These are phyloP conservation scores for Pempheris klunzingeri DNA, from an alignment of 2,797 vertebrate genomes.

Conservation along the genomic window DNA sequence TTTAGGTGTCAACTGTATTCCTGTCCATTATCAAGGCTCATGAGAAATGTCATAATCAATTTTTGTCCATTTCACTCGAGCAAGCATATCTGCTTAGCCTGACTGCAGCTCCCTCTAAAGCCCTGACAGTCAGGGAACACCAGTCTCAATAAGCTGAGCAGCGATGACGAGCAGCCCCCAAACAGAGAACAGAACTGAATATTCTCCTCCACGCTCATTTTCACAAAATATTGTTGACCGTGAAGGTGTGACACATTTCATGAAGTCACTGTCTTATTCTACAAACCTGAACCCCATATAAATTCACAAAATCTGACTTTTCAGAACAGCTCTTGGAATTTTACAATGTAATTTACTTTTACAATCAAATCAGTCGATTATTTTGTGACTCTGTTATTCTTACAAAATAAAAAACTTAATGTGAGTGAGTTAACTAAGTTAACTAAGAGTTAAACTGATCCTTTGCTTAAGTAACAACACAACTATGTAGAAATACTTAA, in stretches of 20 bases:
- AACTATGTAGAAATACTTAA: too few species aligned
- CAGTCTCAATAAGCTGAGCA: neutral
- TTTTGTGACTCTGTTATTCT: neutral
- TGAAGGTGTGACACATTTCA: neutral
- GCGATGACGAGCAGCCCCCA: neutral
- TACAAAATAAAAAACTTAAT: neutral
- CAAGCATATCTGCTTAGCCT: neutral
- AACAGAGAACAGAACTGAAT: neutral
- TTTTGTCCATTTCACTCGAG: conserved; percentile 22
- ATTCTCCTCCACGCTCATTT: neutral
- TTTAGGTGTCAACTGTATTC: neutral
- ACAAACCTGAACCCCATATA: neutral
- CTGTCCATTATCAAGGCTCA: conserved; percentile 15
- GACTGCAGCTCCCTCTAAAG: neutral
- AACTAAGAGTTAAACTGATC: too few species aligned
- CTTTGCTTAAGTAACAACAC: neutral
- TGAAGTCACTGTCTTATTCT: neutral
- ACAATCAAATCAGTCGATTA: neutral
- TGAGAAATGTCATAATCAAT: conserved; percentile 6
- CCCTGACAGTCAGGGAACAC: neutral
- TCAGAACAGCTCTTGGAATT: neutral
- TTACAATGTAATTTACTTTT: neutral
- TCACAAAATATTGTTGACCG: neutral
- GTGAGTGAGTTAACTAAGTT: neutral
- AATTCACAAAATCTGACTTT: neutral